phyloP scores from a whole-genome alignment of 2,113 vertebrate species.

The Xyliphius kryptos region DNA sequence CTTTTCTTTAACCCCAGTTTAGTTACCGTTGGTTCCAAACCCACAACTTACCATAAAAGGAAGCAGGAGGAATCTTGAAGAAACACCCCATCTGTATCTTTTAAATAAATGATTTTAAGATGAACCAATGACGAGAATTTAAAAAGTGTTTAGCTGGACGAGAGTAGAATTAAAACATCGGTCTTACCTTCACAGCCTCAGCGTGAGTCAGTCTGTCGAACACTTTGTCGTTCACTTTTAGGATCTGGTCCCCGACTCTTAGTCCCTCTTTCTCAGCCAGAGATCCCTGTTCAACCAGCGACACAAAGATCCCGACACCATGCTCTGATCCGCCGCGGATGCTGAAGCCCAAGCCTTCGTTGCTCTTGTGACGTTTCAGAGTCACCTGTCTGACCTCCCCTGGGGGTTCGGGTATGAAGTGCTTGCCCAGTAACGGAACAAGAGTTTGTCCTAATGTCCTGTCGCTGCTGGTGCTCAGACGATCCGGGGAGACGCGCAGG shows the following conservation, averaged over 20 bases:
- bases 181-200: constrained; percentile 87
- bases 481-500: constrained; percentile 57
- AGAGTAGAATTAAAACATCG: too few species aligned
- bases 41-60: too few species aligned
- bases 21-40: too few species aligned
- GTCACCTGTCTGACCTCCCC: constrained; percentile 78
- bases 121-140: too few species aligned
- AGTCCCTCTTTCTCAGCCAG: constrained; percentile 89
- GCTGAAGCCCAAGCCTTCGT: constrained; percentile 93
- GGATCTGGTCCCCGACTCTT: constrained; percentile 88
- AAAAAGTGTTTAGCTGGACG: too few species aligned
- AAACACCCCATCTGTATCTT: too few species aligned
- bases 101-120: too few species aligned
- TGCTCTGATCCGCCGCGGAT: constrained; percentile 95
- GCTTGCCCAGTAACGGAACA: constrained; percentile 60
- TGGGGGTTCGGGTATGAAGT: constrained; percentile 64
- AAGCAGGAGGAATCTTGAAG: too few species aligned
- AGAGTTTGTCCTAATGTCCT: constrained; percentile 55
- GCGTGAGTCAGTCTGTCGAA: constrained; percentile 85
- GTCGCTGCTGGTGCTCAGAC: constrained; percentile 66
- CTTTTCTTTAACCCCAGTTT: too few species aligned
- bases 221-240: constrained; percentile 88
- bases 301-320: constrained; percentile 93
- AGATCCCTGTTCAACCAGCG: constrained; percentile 89
- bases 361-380: constrained; percentile 83